Base-by-base conservation (phyloP, 2,797 vertebrate species). In the Sebastes paucispinis region DNA sequence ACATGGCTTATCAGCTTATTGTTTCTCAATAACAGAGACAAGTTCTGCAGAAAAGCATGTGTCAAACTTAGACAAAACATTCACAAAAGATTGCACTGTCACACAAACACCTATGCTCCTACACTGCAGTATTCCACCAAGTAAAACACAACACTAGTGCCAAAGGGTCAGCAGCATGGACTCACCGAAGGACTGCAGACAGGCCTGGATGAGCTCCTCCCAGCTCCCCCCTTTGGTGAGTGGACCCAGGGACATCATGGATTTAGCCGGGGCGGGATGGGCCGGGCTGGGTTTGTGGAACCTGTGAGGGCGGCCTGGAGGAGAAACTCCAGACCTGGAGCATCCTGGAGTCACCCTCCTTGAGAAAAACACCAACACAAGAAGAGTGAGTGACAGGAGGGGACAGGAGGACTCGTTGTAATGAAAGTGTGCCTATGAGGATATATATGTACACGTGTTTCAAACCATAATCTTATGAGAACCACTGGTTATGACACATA, bases 101-200 rank as follows among this genome's bases (percentile, higher is more conserved):
- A 24, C 34, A 31, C 22, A 54, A 39, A 47, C 43, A 18, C 22
- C 50, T 59, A 63, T 69, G 12, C 14, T 34, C 18, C 66, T 58
- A 20, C 66, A 31, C 43, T 64, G 34, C 39, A 14, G 16, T 18
- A 11, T 39, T 73, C 22, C 10, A 59, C 22, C 10, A 12, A 31
- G 18, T 62, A 13, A 63, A 69, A 71, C 20, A 52, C 25, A 75
- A 70, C 24, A 32, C 14, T 2, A 14, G 12, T 36, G 62, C 60
- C 22, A 18, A 60, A 12, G 16, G 63, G 24, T 80, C 74, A 39
- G 58, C 31, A 1, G 36, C 39, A 43, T 54, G 55, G 77, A 97
- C 98, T 98, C 94, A 99, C 98, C 98, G 25, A 99, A 99, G 76
- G 94, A 96, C 66, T 98, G 96, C 92, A 99, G 94, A 80, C 98